Percentiles rank a stretch among this genome's conserved stretches.
phyloP scores from a whole-genome alignment of 1,140 invertebrate genomes.

The Asobara japonica region DNA sequence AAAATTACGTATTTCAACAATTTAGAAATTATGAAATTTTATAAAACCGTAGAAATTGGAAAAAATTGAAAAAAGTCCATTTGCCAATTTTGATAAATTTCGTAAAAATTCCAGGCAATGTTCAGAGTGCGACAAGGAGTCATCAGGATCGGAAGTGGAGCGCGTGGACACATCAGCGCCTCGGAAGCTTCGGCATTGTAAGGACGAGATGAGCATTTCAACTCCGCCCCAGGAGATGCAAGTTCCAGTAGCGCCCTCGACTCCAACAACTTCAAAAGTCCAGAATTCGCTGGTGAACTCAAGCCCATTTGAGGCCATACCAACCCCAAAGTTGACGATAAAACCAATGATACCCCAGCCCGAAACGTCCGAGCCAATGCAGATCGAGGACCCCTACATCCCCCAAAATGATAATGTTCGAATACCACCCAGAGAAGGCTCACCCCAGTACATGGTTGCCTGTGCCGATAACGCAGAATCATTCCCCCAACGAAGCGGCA shows the following conservation, averaged over 20 bases:
- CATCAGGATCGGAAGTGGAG: conserved; percentile 79
- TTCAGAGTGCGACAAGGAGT: conserved; percentile 86
- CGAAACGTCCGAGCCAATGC: conserved; percentile 43
- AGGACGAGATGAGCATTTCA: conserved; percentile 65
- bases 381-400: conserved; percentile 49
- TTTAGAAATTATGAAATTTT: no score
- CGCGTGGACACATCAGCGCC: conserved; percentile 81
- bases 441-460: conserved; percentile 64
- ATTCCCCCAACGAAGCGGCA: conserved; percentile 58
- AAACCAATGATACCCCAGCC: conserved; percentile 59
- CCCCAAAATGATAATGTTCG: conserved; percentile 51
- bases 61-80: no score
- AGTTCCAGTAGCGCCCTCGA: conserved; percentile 54
- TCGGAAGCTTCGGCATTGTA: conserved; percentile 78
- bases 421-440: conserved; percentile 56
- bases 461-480: conserved; percentile 56
- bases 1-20: no score
- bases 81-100: conserved; percentile 5
- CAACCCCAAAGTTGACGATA: conserved; percentile 61
- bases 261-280: conserved; percentile 48
- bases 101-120: conserved; percentile 88
- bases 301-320: not conserved
- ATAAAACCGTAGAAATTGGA: no score
- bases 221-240: conserved; percentile 50
- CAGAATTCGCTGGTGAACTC: not conserved